phyloP scores from a whole-genome alignment of 2,888 invertebrate genomes.

The Heliconius cydno region DNA sequence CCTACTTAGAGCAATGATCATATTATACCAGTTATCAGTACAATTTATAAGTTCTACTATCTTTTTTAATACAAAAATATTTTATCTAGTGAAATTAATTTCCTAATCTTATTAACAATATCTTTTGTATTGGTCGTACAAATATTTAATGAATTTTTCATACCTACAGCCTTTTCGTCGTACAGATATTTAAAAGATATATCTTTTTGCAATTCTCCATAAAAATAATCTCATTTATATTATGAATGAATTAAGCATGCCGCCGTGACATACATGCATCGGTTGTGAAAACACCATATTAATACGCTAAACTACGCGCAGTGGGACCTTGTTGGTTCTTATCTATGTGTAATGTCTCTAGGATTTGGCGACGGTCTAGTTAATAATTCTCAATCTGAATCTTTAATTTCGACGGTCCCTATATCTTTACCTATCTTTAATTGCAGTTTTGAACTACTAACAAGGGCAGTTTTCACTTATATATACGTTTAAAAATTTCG shows the following conservation, averaged over 20 bases:
- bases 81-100: neutral
- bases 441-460: too few relatives aligned
- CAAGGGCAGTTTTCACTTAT: too few relatives aligned
- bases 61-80: too few relatives aligned
- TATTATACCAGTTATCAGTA: too few relatives aligned
- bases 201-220: constrained; percentile 32
- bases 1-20: too few relatives aligned
- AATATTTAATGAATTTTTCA: neutral
- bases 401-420: too few relatives aligned
- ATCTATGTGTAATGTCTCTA: constrained; percentile 37
- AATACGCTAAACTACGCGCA: constrained; percentile 36
- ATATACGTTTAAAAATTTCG: too few relatives aligned
- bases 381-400: neutral
- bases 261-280: constrained; percentile 54
- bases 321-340: constrained; percentile 39
- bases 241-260: constrained; percentile 33
- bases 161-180: too few relatives aligned
- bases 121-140: neutral
- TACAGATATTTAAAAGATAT: neutral
- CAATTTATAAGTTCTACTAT: too few relatives aligned
- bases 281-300: constrained; percentile 46
- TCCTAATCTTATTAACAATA: too few relatives aligned
- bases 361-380: constrained; percentile 27
- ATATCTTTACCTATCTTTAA: too few relatives aligned
- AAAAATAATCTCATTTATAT: constrained; percentile 43